Evolutionary conservation across 2,113 vertebrate genomes (phyloP), one percentile per base, ranked within the genome.

Genomic region (Oncorhynchus clarkii): DNA sequence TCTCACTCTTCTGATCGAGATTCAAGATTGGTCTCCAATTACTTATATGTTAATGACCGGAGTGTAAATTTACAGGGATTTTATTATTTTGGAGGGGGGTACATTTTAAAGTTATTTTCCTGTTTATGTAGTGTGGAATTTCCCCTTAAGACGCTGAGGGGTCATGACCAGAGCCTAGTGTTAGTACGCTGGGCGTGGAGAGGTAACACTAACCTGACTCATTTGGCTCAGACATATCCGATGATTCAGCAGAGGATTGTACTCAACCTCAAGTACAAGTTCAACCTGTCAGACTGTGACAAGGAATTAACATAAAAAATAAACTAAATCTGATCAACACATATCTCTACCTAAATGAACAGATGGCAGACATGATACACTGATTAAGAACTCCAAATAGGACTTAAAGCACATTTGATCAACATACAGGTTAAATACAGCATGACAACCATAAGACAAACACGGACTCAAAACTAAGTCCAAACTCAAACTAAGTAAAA

Each of bases 121-220:
- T 85, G 83, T 87, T 87, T 84, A 39, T 80, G 70, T 74, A 78
- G 87, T 60, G 77, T 77, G 78, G 67, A 82, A 82, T 81, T 89
- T 84, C 88, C 16, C 83, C 65, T 12, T 2, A 84, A 82, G 86
- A 83, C 74, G 4, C 72, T 22, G 22, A 76, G 70, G 85, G 89
- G 88, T 92, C 87, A 88, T 59, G 82, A 72, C 71, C 49, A 8
- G 75, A 84, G 83, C 87, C 84, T 80, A 87, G 79, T 45, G 84
- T 86, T n/a, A 80, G 83, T 59, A 76, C 72, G 72, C 77, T 78
- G 24, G 80, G 77, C 78, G 76, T 79, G 85, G 80, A 87, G 89
- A 80, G 67, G 39, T 85, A 91, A 90, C 88, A 84, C 78, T 86
- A 91, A 89, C 39, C 89, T 80, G 84, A 84, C 83, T 82, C 83